phyloP scores from a whole-genome alignment of 2,888 invertebrate genomes.

The Chorisops tibialis region DNA sequence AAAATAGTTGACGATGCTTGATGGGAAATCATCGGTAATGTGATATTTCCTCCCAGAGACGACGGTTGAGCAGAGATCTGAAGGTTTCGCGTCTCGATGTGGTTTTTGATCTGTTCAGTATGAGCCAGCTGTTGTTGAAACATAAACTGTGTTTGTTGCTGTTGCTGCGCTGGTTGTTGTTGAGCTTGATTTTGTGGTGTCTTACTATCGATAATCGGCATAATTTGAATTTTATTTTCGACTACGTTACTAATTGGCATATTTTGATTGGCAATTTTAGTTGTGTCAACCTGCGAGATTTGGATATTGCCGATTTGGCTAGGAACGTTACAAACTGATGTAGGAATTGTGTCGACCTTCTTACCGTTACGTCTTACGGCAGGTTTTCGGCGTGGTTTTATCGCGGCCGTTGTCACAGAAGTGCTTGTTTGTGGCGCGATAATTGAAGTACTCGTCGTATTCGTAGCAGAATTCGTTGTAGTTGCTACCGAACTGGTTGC shows the following conservation, averaged over 20 bases:
- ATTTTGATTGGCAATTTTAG: constrained; percentile 41
- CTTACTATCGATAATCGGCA: constrained; percentile 46
- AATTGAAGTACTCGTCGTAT: neutral
- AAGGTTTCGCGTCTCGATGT: neutral
- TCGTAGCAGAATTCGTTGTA: neutral
- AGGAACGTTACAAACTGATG: constrained; percentile 45
- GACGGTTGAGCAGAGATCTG: constrained; percentile 12
- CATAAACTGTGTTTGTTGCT: constrained; percentile 37
- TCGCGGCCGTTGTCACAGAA: constrained; percentile 43
- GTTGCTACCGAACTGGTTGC: constrained; percentile 5
- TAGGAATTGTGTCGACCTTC: constrained; percentile 42
- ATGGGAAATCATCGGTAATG: constrained; percentile 11
- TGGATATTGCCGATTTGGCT: constrained; percentile 54
- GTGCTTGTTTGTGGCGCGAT: constrained; percentile 12
- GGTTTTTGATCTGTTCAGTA: constrained; percentile 1
- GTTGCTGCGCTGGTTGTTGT: constrained; percentile 37
- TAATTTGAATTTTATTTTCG: constrained; percentile 53
- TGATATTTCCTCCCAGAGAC: neutral
- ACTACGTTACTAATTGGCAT: constrained; percentile 45
- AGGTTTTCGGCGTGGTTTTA: constrained; percentile 49
- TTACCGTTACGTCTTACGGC: constrained; percentile 47
- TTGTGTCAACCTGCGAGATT: constrained; percentile 50
- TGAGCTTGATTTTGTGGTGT: constrained; percentile 10
- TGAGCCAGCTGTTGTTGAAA: constrained; percentile 28
- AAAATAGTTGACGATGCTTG: constrained; percentile 43